phyloP scores from a whole-genome alignment of 2,888 invertebrate genomes.

The Drosophila incognita region DNA sequence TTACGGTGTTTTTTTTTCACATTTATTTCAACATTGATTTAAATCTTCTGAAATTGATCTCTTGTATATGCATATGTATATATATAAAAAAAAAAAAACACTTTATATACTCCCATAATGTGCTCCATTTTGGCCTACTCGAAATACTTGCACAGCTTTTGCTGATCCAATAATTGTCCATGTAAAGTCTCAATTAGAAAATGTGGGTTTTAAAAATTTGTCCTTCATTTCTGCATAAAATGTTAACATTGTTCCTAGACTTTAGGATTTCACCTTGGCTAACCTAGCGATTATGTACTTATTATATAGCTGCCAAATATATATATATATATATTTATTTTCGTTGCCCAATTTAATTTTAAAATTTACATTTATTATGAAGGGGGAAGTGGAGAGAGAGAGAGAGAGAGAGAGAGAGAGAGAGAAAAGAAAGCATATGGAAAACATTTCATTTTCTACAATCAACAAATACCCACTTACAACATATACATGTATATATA shows the following conservation, averaged over 20 bases:
- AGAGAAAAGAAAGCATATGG: neutral
- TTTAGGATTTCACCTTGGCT: conserved; percentile 75
- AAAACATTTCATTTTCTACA: conserved; percentile 6
- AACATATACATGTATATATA: conserved; percentile 8
- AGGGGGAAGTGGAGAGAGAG: neutral
- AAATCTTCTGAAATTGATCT: conserved; percentile 13
- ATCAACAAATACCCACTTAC: conserved; percentile 27
- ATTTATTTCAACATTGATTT: conserved; percentile 4
- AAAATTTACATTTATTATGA: conserved; percentile 1
- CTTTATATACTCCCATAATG: conserved; percentile 16
- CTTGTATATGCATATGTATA: conserved; percentile 23
- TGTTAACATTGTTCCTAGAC: conserved; percentile 78
- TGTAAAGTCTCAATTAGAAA: conserved; percentile 56
- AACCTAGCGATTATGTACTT: conserved; percentile 27
- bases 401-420: neutral
- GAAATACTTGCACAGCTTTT: conserved; percentile 23
- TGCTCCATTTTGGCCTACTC: conserved; percentile 6
- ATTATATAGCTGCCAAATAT: conserved; percentile 12
- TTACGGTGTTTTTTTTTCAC: conserved; percentile 12
- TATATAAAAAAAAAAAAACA: conserved; percentile 9
- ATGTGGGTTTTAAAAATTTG: conserved; percentile 40
- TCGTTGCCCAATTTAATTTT: neutral
- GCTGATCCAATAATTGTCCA: conserved; percentile 40
- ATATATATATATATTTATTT: neutral
- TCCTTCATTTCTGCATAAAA: conserved; percentile 58